These are phyloP conservation scores for Melopsittacus undulatus DNA, from an alignment of 2,797 vertebrate genomes.

Conservation along the genomic window DNA sequence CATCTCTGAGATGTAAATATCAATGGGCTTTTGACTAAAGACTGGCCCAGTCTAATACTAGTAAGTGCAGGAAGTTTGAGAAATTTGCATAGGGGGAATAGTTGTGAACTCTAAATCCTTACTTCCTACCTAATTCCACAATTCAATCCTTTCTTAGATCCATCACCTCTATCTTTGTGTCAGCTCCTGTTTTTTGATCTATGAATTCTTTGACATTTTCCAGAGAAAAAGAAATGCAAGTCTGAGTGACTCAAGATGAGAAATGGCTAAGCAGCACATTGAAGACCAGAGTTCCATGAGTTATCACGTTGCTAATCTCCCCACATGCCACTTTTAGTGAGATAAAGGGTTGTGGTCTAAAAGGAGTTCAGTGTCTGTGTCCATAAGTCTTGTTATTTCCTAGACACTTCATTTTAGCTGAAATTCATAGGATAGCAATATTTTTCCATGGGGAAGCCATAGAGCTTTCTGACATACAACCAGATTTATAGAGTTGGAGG, in stretches of 20 bases:
- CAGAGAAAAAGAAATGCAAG: not conserved
- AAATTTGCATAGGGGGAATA: not conserved
- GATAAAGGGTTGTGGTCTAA: not conserved
- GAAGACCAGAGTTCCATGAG: not conserved
- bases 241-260: not conserved
- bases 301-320: not conserved
- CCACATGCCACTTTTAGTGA: not conserved
- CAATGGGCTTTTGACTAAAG: not conserved
- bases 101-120: not conserved
- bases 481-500: not conserved
- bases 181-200: slow-evolving; percentile 22
- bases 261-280: not conserved
- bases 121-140: not conserved
- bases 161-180: not conserved
- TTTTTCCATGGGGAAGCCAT: not conserved
- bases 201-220: slow-evolving; percentile 35
- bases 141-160: slow-evolving; percentile 22
- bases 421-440: not conserved
- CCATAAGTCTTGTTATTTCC: not conserved
- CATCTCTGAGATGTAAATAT: not conserved
- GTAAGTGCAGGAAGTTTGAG: not conserved
- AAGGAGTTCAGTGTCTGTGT: not conserved
- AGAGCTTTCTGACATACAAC: not conserved
- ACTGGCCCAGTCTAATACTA: not conserved
- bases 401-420: not conserved